These are phyloP conservation scores for Solenodon paradoxus DNA, from an alignment of 2,113 vertebrate genomes.

Conservation along the genomic window DNA sequence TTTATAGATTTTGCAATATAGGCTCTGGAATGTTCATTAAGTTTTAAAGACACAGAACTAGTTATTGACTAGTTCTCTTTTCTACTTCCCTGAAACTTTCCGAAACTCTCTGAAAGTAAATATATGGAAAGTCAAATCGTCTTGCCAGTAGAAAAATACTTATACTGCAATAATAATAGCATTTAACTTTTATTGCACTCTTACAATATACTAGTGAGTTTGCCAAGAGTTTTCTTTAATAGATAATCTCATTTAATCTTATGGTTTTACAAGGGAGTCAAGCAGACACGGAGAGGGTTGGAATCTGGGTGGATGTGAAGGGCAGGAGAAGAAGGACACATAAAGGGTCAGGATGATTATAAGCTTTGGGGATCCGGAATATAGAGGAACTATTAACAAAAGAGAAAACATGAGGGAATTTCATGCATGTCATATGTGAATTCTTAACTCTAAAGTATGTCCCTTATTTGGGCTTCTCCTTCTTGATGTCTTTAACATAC, in stretches of 20 bases:
- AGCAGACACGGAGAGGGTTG: background rate
- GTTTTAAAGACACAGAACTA: background rate
- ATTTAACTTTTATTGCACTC: background rate
- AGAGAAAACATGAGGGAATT: background rate
- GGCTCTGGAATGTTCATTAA: background rate
- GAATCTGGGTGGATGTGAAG: background rate
- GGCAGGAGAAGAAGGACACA: background rate
- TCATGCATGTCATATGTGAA: background rate
- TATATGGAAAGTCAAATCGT: constrained; percentile 3
- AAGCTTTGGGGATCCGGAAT: background rate
- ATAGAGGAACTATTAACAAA: background rate
- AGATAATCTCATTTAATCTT: background rate
- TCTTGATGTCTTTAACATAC: constrained; percentile 14
- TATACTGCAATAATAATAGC: background rate
- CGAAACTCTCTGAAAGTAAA: background rate
- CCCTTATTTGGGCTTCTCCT: background rate
- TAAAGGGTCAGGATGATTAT: background rate
- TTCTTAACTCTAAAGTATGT: background rate
- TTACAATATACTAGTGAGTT: background rate
- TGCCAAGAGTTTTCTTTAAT: background rate
- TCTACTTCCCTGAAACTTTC: background rate
- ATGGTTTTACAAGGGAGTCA: background rate
- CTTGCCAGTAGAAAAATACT: background rate
- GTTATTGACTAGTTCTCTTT: background rate
- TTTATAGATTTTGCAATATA: background rate